Base-by-base conservation (phyloP, 2,113 vertebrate genomes). In the Pangasianodon gigas region DNA sequence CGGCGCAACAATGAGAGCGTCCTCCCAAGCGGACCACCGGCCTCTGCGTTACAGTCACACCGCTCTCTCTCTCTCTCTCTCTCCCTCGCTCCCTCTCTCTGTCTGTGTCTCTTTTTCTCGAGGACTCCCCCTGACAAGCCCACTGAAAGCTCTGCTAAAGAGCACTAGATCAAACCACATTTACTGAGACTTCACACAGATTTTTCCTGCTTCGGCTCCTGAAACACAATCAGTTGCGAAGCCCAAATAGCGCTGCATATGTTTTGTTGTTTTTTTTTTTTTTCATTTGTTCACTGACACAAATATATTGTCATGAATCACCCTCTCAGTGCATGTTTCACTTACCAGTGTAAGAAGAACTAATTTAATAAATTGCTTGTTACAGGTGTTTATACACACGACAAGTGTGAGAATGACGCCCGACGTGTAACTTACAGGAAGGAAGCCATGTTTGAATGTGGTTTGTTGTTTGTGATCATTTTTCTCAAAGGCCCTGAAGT, bases 31-130 rank as follows among this genome's bases (percentile, higher is more conserved):
- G 46, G 37, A 51, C 93, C 95, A 94, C 93, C 96, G 96, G 96
- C 96, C 75, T 95, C 96, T 24, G 37, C 24, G 95, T 96, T 92
- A 90, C 85, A 87, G 88, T 93, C 89, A 87, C 91, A 91, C 91
- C 84, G 48, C 41, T 29, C 80, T 37, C 54, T 84, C 19, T 84
- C 62, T 52, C 74, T 51, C 89, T 81, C 54, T 87, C 90, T 86
- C 69, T 90, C 67, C 65, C 62, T 65, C 56, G 58, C 82, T 81
- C 51, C 74, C 18, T 44, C 51, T 75, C 52, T n/a, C n/a, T 14
- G 32, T 51, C 19, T 67, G 2, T 69, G 13, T 65, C 21, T 65
- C 83, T 65, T 51, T 67, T 44, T 58, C 48, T 84, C 79, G 14
- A 69, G 62, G 46, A 71, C 87, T 56, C 62, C 46, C 62, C n/a